These are phyloP conservation scores for Meleagris gallopavo DNA, from an alignment of 2,113 vertebrate genomes.

Conservation along the genomic window DNA sequence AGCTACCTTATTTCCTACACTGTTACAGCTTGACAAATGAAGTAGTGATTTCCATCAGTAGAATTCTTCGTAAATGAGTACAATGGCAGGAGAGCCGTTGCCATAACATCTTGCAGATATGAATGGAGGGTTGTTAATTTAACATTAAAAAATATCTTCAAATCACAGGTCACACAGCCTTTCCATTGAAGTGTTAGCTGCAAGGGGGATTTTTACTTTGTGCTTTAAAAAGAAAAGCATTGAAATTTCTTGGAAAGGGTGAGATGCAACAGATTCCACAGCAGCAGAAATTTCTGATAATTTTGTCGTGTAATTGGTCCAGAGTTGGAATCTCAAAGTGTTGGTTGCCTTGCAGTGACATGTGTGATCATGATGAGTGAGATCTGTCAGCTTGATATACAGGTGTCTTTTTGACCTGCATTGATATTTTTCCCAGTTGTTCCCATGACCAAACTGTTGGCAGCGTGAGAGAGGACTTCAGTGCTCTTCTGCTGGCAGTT, in stretches of 20 bases:
- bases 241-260: background rate
- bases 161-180: background rate
- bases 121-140: slow-evolving; percentile 6
- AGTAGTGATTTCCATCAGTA: background rate
- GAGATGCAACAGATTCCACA: background rate
- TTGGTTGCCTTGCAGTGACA: background rate
- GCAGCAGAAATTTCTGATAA: background rate
- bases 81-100: slow-evolving; percentile 12
- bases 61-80: background rate
- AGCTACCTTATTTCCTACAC: background rate
- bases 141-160: slow-evolving; percentile 14
- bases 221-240: background rate
- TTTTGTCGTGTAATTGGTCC: background rate
- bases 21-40: slow-evolving; percentile 3
- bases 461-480: accelerated
- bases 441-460: background rate
- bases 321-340: background rate
- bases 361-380: accelerated
- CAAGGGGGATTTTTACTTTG: background rate
- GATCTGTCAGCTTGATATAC: background rate
- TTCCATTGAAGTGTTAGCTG: background rate
- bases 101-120: background rate
- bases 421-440: accelerated
- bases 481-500: accelerated
- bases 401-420: accelerated